phyloP scores from a whole-genome alignment of 2,113 vertebrate genomes.

The Aviceda subcristata region DNA sequence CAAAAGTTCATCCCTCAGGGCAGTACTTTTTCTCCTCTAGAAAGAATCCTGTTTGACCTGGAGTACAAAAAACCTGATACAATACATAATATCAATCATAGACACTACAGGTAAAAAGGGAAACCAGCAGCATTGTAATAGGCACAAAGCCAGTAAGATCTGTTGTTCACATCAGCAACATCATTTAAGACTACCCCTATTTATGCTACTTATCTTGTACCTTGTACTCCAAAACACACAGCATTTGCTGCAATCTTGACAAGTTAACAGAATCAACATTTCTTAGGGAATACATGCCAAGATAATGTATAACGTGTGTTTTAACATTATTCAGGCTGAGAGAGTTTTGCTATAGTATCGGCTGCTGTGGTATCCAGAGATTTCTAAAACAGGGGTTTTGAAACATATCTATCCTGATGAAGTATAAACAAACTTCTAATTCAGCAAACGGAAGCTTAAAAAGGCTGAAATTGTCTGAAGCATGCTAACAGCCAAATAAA shows the following conservation, averaged over 20 bases:
- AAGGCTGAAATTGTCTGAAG: background rate
- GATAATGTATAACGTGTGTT: background rate
- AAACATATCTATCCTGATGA: background rate
- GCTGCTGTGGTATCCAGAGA: background rate
- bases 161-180: background rate
- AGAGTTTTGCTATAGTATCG: background rate
- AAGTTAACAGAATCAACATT: background rate
- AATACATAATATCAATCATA: background rate
- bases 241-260: background rate
- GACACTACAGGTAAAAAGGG: background rate
- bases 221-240: background rate
- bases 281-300: background rate
- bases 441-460: background rate
- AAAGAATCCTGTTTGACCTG: background rate
- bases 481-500: background rate
- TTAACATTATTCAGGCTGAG: background rate
- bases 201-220: background rate
- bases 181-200: background rate
- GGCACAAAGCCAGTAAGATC: background rate
- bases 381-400: background rate
- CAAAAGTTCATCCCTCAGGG: background rate
- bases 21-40: background rate
- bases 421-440: constrained; percentile 30
- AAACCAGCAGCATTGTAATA: background rate
- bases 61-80: background rate